Conservation (phyloP, 2,797 vertebrate species). For the Cyclopterus lumpus region DNA sequence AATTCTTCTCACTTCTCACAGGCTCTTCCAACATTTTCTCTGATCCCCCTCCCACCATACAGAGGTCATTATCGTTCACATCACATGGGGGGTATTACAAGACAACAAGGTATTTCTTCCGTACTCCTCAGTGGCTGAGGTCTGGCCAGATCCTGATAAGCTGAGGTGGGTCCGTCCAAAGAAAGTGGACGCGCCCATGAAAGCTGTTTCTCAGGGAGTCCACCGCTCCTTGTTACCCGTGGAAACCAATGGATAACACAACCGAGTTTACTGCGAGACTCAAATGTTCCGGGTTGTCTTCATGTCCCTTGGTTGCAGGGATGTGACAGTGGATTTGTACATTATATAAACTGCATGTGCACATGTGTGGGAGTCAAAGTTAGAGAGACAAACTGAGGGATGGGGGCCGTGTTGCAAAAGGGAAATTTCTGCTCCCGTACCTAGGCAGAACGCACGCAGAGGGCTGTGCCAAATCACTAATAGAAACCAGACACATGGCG, state of each 20-base stretch:
- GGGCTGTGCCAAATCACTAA: constrained; percentile 75
- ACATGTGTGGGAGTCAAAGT: constrained; percentile 47
- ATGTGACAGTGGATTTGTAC: constrained; percentile 30
- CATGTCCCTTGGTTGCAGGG: constrained; percentile 32
- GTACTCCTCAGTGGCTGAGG: constrained; percentile 43
- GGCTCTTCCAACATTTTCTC: constrained; percentile 33
- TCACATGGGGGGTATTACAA: constrained; percentile 55
- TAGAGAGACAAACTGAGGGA: constrained; percentile 33
- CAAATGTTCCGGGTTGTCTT: constrained; percentile 73
- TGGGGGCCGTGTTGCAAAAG: constrained; percentile 58
- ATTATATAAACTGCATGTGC: constrained; percentile 30
- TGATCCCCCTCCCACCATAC: constrained; percentile 53
- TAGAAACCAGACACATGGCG: constrained; percentile 78
- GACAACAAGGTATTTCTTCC: constrained; percentile 57
- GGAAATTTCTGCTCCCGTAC: constrained; percentile 72
- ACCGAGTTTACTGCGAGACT: constrained; percentile 50
- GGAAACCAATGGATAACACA: constrained; percentile 70
- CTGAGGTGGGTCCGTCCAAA: constrained; percentile 48
- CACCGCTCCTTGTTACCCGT: constrained; percentile 63
- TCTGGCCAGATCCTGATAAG: constrained; percentile 71
- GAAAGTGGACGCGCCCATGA: constrained; percentile 64
- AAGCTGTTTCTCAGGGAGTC: constrained; percentile 59
- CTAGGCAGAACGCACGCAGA: constrained; percentile 65
- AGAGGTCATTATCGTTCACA: constrained; percentile 59
- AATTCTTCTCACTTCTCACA: constrained; percentile 37